These are phyloP conservation scores for Sclerodermus sp. DNA, from an alignment of 2,888 invertebrate genomes.

Conservation along the genomic window DNA sequence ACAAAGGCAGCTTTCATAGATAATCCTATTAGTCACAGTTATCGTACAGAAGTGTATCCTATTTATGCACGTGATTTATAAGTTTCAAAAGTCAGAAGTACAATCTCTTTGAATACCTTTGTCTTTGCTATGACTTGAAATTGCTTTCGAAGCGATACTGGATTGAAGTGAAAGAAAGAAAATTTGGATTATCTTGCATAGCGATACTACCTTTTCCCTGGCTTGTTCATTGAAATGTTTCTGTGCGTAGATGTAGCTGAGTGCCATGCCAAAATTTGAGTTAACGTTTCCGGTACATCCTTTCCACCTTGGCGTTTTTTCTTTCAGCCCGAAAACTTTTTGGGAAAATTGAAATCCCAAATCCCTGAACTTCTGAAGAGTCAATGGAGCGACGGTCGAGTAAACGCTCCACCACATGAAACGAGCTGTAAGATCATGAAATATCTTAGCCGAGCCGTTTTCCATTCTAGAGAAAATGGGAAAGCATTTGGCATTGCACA, in stretches of 20 bases:
- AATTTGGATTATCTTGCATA: too few relatives aligned
- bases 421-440: conserved; percentile 66
- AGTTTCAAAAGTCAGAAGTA: too few relatives aligned
- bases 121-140: too few relatives aligned
- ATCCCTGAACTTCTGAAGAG: conserved; percentile 62
- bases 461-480: too few relatives aligned
- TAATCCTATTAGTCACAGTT: too few relatives aligned
- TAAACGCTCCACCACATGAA: conserved; percentile 75
- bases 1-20: too few relatives aligned
- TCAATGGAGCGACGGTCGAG: conserved; percentile 67
- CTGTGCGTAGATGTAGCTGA: conserved; percentile 68
- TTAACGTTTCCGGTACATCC: conserved; percentile 67
- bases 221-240: conserved; percentile 64
- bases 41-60: too few relatives aligned
- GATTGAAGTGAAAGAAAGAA: too few relatives aligned
- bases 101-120: too few relatives aligned
- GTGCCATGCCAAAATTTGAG: conserved; percentile 68
- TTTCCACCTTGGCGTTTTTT: conserved; percentile 69
- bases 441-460: neutral
- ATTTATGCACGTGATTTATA: too few relatives aligned
- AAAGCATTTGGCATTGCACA: too few relatives aligned
- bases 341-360: conserved; percentile 69
- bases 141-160: too few relatives aligned
- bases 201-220: conserved; percentile 66
- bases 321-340: conserved; percentile 67